phyloP scores from a whole-genome alignment of 2,888 invertebrate genomes.

The Drosophila histrio region DNA sequence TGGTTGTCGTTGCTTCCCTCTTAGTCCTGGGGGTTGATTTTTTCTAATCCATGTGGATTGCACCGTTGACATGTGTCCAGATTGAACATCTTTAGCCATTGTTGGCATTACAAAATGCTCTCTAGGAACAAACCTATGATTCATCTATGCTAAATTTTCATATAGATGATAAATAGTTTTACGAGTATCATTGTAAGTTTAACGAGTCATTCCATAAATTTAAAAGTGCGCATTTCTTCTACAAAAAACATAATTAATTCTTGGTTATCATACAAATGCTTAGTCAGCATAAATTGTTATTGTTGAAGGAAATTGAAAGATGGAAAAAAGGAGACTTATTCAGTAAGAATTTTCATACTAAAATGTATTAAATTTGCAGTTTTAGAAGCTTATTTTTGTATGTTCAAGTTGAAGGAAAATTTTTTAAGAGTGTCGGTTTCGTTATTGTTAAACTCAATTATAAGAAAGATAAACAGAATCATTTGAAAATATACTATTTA shows the following conservation, averaged over 20 bases:
- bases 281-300: constrained; percentile 2
- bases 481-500: no score
- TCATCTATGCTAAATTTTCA: constrained; percentile 10
- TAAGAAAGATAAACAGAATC: no score
- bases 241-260: constrained; percentile 1
- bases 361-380: background rate
- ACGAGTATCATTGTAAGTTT: constrained; percentile 4
- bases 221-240: no score
- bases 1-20: constrained; percentile 8
- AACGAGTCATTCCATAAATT: constrained; percentile 10
- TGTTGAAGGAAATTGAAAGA: background rate
- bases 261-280: background rate
- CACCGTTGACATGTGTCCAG: constrained; percentile 34
- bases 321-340: background rate
- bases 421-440: no score
- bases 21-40: constrained; percentile 1
- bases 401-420: no score
- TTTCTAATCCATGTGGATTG: constrained; percentile 17
- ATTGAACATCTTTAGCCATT: constrained; percentile 11
- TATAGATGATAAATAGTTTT: background rate
- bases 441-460: no score
- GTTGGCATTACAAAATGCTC: background rate
- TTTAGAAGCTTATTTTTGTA: background rate
- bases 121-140: background rate
- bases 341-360: background rate